These are phyloP conservation scores for Lycodopsis pacificus DNA, from an alignment of 2,797 vertebrate species.

Conservation along the genomic window DNA sequence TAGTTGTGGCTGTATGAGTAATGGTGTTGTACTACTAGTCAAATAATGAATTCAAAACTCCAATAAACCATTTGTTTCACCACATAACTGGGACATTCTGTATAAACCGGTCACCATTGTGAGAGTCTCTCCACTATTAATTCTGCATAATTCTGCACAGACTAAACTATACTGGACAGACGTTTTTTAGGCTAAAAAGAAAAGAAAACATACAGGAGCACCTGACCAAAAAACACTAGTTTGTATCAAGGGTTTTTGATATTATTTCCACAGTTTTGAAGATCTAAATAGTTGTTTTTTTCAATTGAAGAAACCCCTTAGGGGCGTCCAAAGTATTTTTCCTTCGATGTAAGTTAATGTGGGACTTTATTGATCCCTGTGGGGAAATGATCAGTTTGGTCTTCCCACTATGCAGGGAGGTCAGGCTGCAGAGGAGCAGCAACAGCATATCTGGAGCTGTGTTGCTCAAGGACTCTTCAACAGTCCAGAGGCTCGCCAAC, in stretches of 20 bases:
- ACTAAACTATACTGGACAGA: background rate
- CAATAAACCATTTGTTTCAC: background rate
- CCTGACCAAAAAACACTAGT: background rate
- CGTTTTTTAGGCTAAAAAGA: background rate
- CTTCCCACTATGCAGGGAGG: constrained; percentile 8
- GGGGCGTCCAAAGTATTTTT: background rate
- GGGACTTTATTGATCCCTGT: constrained; percentile 13
- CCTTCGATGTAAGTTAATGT: constrained; percentile 1
- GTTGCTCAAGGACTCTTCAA: background rate
- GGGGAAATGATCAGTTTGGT: constrained; percentile 3
- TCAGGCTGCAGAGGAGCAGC: constrained; percentile 7
- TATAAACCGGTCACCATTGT: background rate
- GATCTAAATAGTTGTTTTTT: background rate
- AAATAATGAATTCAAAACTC: background rate
- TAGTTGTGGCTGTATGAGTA: background rate
- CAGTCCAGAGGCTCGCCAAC: background rate
- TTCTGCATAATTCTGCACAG: background rate
- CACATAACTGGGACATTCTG: background rate
- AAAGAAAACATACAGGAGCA: background rate
- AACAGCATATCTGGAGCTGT: background rate
- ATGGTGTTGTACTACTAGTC: background rate
- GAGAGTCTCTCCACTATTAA: background rate
- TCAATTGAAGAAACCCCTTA: background rate
- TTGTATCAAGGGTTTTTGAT: background rate
- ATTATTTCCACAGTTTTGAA: constrained; percentile 3